Base-by-base conservation (phyloP, 2,888 invertebrate genomes). In the Morpho helenor region DNA sequence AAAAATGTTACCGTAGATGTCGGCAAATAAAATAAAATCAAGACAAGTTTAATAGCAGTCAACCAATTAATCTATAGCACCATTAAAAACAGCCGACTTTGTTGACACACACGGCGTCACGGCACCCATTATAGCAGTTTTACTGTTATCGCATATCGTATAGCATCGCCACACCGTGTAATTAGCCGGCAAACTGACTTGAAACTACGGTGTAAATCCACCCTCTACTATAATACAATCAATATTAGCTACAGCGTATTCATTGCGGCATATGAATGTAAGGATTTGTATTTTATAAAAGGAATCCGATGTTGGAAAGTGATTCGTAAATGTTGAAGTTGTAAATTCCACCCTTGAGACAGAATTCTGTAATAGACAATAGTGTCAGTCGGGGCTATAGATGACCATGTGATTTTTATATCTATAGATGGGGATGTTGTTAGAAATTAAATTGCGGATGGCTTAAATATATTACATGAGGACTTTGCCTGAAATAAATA, bases 71-170 rank as follows among this genome's bases (percentile, higher is more conserved):
- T 63, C 51, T 59, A 59, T 52, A 65, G 70, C 66, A 69, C 80
- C 77, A 85, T 87, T 85, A 84, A 77, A 76, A 75, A 76, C 79
- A 75, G 72, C 74, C 75, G 77, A 79, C 82, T 72, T 74, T 80
- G 82, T 85, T 82, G 81, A 84, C 82, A 80, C 80, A 78, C 74
- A 72, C 73, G 74, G 72, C 79, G 80, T 76, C 74, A 75, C 68
- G 68, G 64, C 69, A 56, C 73, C 80, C 81, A 84, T 87, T 85
- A 88, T 73, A 74, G 70, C 71, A 80, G 79, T 86, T 88, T 90
- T 87, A 89, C 82, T 87, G 84, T 87, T 88, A 87, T 88, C 82
- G 81, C 78, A 73, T 80, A 85, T 85, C 80, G 86, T 84, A 82
- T 61, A 67, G 56, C 59, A 61, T 59, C 73, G 72, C 68, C 75